Conservation (phyloP, 2,888 invertebrate species). For the Lithophane semibrunnea region DNA sequence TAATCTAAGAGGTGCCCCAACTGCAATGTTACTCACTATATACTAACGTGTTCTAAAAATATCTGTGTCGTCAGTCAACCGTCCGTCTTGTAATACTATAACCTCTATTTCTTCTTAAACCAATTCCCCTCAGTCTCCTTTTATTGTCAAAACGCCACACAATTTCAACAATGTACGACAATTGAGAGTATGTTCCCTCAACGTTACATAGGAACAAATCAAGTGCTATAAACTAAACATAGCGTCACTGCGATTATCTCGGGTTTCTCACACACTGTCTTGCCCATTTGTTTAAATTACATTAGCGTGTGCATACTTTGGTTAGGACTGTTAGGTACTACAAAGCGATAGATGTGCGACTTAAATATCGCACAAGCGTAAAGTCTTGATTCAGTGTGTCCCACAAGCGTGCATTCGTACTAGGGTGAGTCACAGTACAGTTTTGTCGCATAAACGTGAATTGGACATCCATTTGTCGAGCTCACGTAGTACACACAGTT, state of each 20-base stretch:
- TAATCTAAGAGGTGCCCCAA: too few relatives aligned
- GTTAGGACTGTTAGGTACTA: constrained; percentile 56
- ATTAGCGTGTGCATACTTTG: constrained; percentile 86
- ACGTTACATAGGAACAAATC: constrained; percentile 71
- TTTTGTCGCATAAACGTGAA: too few relatives aligned
- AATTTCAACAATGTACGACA: constrained; percentile 33
- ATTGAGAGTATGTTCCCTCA: constrained; percentile 39
- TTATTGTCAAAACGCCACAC: constrained; percentile 37
- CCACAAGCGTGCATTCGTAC: too few relatives aligned
- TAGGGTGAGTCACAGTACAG: too few relatives aligned
- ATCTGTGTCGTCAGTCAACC: too few relatives aligned
- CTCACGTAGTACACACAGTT: too few relatives aligned
- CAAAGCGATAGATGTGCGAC: not conserved
- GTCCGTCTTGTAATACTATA: not conserved
- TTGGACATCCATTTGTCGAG: too few relatives aligned
- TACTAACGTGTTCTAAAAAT: too few relatives aligned
- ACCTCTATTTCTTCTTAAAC: not conserved
- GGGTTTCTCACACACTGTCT: constrained; percentile 88
- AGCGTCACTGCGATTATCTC: constrained; percentile 83
- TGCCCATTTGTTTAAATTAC: constrained; percentile 89
- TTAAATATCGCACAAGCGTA: too few relatives aligned
- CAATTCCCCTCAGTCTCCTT: not conserved
- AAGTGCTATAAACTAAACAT: constrained; percentile 79
- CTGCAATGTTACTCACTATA: not conserved
- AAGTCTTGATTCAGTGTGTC: too few relatives aligned